Evolutionary conservation across 2,113 vertebrate species (phyloP).

Genomic region (Hippopotamus amphibius): DNA sequence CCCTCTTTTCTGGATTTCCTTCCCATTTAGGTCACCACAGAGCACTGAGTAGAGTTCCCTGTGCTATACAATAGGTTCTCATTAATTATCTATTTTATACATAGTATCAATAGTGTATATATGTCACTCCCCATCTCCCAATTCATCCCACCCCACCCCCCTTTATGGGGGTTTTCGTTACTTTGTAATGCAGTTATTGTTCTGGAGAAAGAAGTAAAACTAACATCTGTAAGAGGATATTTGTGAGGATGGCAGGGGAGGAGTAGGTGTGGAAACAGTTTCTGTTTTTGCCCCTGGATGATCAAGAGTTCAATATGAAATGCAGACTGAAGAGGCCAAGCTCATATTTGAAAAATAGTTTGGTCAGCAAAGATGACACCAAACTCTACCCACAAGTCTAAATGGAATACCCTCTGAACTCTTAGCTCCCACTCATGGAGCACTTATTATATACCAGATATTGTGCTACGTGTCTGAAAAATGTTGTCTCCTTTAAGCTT

Average conservation of each 20-base stretch:
- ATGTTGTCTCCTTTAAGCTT: neutral
- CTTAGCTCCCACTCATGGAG: neutral
- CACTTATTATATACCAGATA: neutral
- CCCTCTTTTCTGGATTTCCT: too few relatives aligned
- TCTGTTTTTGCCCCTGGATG: neutral
- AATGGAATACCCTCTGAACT: neutral
- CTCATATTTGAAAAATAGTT: neutral
- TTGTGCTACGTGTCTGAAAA: neutral
- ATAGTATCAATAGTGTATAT: too few relatives aligned
- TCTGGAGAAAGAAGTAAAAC: slow-evolving; percentile 31
- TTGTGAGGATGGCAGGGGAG: neutral
- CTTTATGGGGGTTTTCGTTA: neutral
- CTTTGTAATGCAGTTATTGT: neutral
- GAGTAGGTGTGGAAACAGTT: neutral
- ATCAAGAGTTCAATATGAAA: neutral
- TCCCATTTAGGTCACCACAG: too few relatives aligned
- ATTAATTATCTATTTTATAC: too few relatives aligned
- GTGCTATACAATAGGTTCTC: too few relatives aligned
- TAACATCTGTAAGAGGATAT: neutral
- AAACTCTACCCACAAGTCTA: neutral
- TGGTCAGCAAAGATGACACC: neutral
- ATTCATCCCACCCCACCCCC: too few relatives aligned
- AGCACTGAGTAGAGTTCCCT: too few relatives aligned
- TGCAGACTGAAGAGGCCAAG: neutral
- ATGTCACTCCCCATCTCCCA: too few relatives aligned